These are phyloP conservation scores for Chionodraco myersi DNA, from an alignment of 2,113 vertebrate genomes.

Conservation along the genomic window DNA sequence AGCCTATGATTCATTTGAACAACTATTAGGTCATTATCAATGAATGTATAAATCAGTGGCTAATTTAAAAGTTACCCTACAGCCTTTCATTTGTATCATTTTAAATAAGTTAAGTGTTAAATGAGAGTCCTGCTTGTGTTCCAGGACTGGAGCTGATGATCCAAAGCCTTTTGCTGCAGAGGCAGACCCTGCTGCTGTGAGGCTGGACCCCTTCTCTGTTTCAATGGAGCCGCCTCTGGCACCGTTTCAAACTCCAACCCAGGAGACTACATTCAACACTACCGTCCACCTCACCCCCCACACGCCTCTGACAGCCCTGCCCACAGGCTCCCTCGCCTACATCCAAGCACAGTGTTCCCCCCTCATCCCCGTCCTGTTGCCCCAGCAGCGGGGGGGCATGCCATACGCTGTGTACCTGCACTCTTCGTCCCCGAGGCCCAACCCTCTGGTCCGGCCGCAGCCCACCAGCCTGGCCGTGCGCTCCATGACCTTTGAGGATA, in stretches of 20 bases:
- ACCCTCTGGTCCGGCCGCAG: constrained; percentile 77
- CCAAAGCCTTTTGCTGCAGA: constrained; percentile 54
- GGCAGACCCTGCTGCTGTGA: constrained; percentile 44
- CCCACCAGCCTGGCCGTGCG: constrained; percentile 86
- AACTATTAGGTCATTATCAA: background rate
- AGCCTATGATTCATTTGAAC: background rate
- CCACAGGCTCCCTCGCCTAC: constrained; percentile 73
- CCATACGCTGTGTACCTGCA: constrained; percentile 89
- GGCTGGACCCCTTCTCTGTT: constrained; percentile 20
- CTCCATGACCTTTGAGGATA: constrained; percentile 85
- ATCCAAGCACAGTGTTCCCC: constrained; percentile 81
- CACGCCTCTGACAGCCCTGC: constrained; percentile 66
- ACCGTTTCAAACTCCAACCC: constrained; percentile 24
- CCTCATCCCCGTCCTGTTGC: constrained; percentile 87
- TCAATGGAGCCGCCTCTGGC: constrained; percentile 32
- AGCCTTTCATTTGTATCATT: background rate
- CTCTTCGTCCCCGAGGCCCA: constrained; percentile 81
- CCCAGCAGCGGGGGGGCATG: constrained; percentile 81
- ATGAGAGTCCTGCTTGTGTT: constrained; percentile 22
- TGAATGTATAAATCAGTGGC: background rate
- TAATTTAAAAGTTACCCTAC: background rate
- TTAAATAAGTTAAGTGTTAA: background rate
- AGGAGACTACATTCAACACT: constrained; percentile 41
- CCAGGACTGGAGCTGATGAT: constrained; percentile 75
- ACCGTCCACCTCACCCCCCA: constrained; percentile 38